Percentiles rank a stretch among this genome's conserved stretches.
These are phyloP conservation scores for Ephestia elutella DNA, from an alignment of 1,140 invertebrate species.

Conservation along the genomic window DNA sequence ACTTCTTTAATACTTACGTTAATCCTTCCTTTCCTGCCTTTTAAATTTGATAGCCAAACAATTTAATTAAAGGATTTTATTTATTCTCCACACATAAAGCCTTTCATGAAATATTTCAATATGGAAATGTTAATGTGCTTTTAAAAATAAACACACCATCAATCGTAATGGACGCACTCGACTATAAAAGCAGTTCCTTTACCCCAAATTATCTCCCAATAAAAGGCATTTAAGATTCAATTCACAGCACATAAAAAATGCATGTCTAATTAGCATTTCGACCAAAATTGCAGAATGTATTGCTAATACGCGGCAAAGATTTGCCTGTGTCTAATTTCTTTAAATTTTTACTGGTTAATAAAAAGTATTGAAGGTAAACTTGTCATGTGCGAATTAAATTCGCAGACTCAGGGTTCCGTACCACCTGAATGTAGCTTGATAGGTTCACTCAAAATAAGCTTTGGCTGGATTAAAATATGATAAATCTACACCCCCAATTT, in stretches of 20 bases:
- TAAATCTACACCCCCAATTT: too few species aligned
- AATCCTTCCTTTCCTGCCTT: neutral
- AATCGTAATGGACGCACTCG: neutral
- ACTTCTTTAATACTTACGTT: too few species aligned
- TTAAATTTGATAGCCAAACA: too few species aligned
- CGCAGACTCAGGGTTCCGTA: too few species aligned
- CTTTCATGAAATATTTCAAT: conserved; percentile 5
- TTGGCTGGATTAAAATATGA: too few species aligned
- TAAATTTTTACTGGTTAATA: conserved; percentile 38
- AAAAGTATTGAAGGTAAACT: conserved; percentile 30
- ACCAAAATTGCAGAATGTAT: conserved; percentile 33
- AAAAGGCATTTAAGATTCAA: neutral
- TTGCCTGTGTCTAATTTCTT: conserved; percentile 50
- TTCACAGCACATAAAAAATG: conserved; percentile 22
- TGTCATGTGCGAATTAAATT: too few species aligned
- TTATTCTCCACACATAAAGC: neutral
- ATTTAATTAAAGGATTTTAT: too few species aligned
- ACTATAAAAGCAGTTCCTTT: neutral
- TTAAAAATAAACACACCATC: conserved; percentile 11
- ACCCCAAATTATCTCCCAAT: neutral
- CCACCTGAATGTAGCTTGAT: too few species aligned
- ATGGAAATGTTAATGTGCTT: conserved; percentile 4
- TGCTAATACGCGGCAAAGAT: conserved; percentile 31
- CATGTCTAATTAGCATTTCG: conserved; percentile 43
- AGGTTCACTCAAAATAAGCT: too few species aligned